phyloP scores from a whole-genome alignment of 2,113 vertebrate genomes.

The Dromas ardeola region DNA sequence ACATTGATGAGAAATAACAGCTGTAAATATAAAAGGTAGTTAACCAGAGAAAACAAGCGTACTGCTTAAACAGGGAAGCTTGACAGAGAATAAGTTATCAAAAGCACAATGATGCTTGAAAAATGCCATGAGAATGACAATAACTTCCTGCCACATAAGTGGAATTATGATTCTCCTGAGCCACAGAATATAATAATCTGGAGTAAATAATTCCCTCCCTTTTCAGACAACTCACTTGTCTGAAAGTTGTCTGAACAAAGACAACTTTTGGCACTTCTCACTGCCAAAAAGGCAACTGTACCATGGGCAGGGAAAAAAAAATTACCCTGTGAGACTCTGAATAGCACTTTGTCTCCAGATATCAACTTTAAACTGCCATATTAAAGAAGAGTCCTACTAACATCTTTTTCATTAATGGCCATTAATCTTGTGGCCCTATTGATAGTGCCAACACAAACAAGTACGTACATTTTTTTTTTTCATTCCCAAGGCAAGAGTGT shows the following conservation, averaged over 20 bases:
- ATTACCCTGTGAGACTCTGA: neutral
- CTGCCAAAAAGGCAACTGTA: neutral
- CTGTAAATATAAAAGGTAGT: neutral
- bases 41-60: neutral
- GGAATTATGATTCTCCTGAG: neutral
- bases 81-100: neutral
- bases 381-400: conserved; percentile 6
- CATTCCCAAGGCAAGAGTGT: neutral
- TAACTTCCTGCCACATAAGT: neutral
- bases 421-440: neutral
- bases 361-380: neutral
- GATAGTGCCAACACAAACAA: conserved; percentile 24
- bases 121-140: neutral
- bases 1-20: neutral
- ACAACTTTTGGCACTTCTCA: too few relatives aligned
- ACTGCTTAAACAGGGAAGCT: neutral
- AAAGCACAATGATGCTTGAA: neutral
- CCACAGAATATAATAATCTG: neutral
- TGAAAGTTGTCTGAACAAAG: too few relatives aligned
- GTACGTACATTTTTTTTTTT: neutral
- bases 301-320: neutral
- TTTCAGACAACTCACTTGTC: neutral
- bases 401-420: neutral
- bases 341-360: conserved; percentile 1
- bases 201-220: neutral